Evolutionary conservation across 2,797 vertebrate genomes (phyloP), one percentile per base, ranked within the genome.

Genomic region (Ptychadena robeensis): DNA sequence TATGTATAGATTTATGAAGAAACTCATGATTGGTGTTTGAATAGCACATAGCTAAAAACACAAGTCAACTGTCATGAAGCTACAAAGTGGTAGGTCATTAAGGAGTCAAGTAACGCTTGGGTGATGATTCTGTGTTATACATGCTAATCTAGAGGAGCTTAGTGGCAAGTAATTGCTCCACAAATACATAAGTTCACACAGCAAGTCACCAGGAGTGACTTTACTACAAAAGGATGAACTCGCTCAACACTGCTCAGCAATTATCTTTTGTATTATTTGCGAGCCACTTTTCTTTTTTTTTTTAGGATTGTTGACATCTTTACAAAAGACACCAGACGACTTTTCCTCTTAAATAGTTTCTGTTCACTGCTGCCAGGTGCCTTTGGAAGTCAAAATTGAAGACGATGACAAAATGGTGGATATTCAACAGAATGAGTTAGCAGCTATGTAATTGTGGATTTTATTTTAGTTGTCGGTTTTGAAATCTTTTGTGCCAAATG

Each of bases 191-290:
- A 25, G 59, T 61, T 61, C 27, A 28, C 25, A n/a, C 59, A 28
- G 25, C 59, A 61, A 61, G 59, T 28, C 59, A 61, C 3, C 28
- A 25, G 59, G 59, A 61, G 59, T 61, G 25, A 61, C 59, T 61
- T 61, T 61, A 28, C 5, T 61, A 28, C 59, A 61, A 61, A 61
- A 61, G 59, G 59, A 61, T 61, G 59, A 61, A 61, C n/a, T 61
- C 59, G 1, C 59, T 3, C 57, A 61, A 25, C 57, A 27, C 57
- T 61, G 57, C 25, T 61, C 25, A 61, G 9, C 59, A 61, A 61
- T 61, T 61, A 61, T 61, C 59, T 61, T 61, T 61, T 61, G 59
- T 61, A 25, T 61, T 25, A 61, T 61, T 61, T 61, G 59, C 12
- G 11, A 11, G 59, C 1, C 44, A 53, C 44, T 53, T 53, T n/a